Percentiles rank a stretch among this genome's conserved stretches.
Evolutionary conservation across 2,888 invertebrate genomes (phyloP).

Genomic region (Tenthredo scrophulariae): DNA sequence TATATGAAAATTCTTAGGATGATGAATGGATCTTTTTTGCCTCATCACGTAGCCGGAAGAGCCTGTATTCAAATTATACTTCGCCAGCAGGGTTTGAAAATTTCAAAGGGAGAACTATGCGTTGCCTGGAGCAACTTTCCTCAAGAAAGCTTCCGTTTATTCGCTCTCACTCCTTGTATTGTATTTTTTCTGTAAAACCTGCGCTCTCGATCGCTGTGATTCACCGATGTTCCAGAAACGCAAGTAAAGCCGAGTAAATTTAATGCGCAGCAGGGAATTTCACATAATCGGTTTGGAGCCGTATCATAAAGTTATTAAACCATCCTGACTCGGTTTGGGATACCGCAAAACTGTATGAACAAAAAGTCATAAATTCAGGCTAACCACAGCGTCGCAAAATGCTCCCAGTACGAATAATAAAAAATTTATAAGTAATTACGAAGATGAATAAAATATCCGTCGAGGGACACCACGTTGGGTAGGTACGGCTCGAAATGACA

Average conservation of each 20-base stretch:
- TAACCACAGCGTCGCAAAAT: neutral
- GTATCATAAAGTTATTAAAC: neutral
- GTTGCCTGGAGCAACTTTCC: neutral
- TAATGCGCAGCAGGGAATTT: neutral
- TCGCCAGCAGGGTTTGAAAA: neutral
- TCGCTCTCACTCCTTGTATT: neutral
- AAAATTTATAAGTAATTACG: neutral
- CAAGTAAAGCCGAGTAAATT: neutral
- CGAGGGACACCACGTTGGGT: neutral
- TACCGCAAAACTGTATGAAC: neutral
- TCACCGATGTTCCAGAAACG: neutral
- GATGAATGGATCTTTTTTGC: neutral
- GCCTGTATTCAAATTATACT: neutral
- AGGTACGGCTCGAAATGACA: neutral
- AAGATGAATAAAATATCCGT: constrained; percentile 5
- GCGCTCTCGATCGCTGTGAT: neutral
- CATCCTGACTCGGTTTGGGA: neutral
- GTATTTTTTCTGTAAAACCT: neutral
- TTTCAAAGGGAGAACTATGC: constrained; percentile 8
- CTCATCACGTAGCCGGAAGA: neutral
- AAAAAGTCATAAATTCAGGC: neutral
- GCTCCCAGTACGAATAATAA: neutral
- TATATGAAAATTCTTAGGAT: neutral
- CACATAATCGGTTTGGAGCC: neutral
- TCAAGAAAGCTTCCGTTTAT: neutral